Base-by-base conservation (phyloP, 2,797 vertebrate genomes). In the Hephaestus fuliginosus region DNA sequence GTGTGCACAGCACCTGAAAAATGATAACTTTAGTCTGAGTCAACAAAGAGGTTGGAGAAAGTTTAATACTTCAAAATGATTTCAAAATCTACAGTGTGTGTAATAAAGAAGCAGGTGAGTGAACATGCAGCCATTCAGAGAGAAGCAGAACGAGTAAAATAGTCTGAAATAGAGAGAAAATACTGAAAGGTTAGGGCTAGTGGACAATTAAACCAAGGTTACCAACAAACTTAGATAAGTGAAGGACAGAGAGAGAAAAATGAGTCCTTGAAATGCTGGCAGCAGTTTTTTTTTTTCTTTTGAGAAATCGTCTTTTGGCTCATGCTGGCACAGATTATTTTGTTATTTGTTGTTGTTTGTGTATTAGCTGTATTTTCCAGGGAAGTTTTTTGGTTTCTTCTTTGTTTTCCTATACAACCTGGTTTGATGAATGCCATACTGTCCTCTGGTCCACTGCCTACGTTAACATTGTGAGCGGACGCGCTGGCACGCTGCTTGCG, bases 181-280 rank as follows among this genome's bases (percentile, higher is more conserved):
- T 20, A 39, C 36, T 49, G 22, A 61, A 57, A 61, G 55, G 22
- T 18, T 74, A 5, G 0, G 8, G n/a, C 44, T 10, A 60, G 52
- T 28, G 33, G 44, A 57, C 28, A 36, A 28, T 79, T 67, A 28
- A 43, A 48, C 44, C 67, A 83, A 81, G 76, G 60, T 69, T 43
- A 73, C 7, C 28, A n/a, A 17, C 53, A 46, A 69, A 61, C 41
- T 14, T 4, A 30, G 60, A 72, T 17, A 53, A 70, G 70, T 25
- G 44, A 85, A 79, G 66, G 80, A 41, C 66, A 3, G 33, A 1
- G 12, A 17, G 4, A 55, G 18, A 64, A 58, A 64, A 41, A 14
- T 30, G 41, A 36, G 60, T 33, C 83, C 58, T 65, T 69, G 63
- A 71, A 71, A 65, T 25, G 28, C 43, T 12, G 28, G 25, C 25